Conservation (phyloP, 2,888 invertebrate species). For the Cryptus armator region DNA sequence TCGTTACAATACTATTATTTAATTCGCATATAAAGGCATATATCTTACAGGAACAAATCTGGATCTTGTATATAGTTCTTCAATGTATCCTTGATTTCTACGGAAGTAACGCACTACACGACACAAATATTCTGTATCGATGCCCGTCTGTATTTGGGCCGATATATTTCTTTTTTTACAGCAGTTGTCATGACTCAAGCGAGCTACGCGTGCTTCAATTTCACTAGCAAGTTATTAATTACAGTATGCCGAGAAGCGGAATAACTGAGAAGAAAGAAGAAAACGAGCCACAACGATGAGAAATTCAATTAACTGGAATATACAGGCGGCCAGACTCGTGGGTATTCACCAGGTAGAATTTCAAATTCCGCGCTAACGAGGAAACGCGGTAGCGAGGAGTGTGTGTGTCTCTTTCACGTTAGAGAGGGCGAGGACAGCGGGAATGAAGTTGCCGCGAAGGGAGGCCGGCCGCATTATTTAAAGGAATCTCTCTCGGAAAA, state of each 20-base stretch:
- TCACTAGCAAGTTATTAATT: neutral
- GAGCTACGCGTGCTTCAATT: neutral
- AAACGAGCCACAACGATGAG: slow-evolving; percentile 6
- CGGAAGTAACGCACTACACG: no score
- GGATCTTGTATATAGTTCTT: no score
- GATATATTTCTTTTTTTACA: neutral
- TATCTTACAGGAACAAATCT: no score
- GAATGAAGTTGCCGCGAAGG: slow-evolving; percentile 9
- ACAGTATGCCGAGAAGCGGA: neutral
- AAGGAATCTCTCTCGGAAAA: slow-evolving; percentile 48
- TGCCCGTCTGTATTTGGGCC: neutral
- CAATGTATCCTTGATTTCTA: no score
- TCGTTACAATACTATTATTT: no score
- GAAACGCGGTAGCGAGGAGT: slow-evolving; percentile 39
- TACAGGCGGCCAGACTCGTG: slow-evolving; percentile 26
- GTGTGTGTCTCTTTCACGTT: slow-evolving; percentile 23
- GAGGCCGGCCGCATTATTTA: slow-evolving; percentile 35
- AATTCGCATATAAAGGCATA: no score
- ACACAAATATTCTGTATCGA: no score
- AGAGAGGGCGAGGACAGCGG: slow-evolving; percentile 18
- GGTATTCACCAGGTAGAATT: slow-evolving; percentile 63
- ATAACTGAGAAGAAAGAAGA: slow-evolving; percentile 1
- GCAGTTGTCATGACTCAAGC: neutral
- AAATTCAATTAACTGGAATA: slow-evolving; percentile 69
- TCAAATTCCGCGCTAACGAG: slow-evolving; percentile 63